Percentiles rank a stretch among this genome's conserved stretches.
phyloP scores from a whole-genome alignment of 2,113 vertebrate genomes.

The Chaetorhynchus papuensis region DNA sequence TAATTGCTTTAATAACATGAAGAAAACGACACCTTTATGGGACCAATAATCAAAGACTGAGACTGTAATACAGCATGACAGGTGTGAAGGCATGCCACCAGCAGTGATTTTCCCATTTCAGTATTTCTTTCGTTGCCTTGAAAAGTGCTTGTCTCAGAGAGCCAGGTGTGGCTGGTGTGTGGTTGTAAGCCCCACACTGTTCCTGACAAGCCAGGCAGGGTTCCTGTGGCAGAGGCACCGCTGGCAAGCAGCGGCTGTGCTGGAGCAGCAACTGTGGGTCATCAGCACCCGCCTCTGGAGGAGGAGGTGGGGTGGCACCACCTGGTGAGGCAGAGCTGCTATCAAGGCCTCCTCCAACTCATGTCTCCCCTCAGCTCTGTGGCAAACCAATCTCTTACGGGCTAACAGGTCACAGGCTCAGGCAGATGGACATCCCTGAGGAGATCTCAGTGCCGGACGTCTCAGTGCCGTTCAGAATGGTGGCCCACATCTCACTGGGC shows the following conservation, averaged over 20 bases:
- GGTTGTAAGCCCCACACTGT: neutral
- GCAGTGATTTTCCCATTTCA: constrained; percentile 5
- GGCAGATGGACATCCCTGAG: neutral
- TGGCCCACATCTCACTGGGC: neutral
- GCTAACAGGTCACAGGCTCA: neutral
- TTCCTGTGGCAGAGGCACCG: rapidly evolving
- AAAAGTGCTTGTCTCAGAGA: neutral
- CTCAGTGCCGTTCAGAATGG: neutral
- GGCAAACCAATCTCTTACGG: rapidly evolving
- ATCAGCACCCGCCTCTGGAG: neutral
- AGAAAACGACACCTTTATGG: constrained; percentile 52
- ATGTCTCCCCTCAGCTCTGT: neutral
- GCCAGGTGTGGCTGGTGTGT: neutral
- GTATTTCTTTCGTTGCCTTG: neutral
- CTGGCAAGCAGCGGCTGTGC: rapidly evolving
- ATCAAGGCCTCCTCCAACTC: neutral
- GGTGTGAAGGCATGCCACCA: constrained; percentile 47
- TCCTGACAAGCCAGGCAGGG: rapidly evolving
- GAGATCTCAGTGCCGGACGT: neutral
- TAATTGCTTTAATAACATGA: constrained; percentile 62
- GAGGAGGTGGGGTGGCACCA: neutral
- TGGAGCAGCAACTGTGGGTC: rapidly evolving
- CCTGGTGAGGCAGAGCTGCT: rapidly evolving
- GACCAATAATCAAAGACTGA: constrained; percentile 58
- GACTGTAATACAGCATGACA: constrained; percentile 48